Evolutionary conservation across 2,113 vertebrate genomes (phyloP).

Genomic region (Limanda limanda): DNA sequence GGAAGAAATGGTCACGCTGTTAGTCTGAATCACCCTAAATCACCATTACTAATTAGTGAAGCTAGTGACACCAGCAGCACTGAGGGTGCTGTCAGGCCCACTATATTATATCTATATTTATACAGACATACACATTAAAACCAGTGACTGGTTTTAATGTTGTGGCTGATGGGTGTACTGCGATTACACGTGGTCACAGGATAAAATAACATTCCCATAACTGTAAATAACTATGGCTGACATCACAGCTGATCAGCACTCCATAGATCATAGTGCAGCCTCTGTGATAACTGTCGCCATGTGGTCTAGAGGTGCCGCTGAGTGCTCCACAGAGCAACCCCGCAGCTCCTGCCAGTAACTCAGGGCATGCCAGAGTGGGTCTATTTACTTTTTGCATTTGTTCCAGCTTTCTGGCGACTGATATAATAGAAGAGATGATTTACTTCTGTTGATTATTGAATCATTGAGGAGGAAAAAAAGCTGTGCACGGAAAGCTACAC

Average conservation of each 20-base stretch:
- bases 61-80: conserved; percentile 41
- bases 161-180: not conserved
- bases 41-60: conserved; percentile 77
- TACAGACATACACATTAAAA: not conserved
- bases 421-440: conserved; percentile 76
- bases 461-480: conserved; percentile 46
- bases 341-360: conserved; percentile 66
- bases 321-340: conserved; percentile 61
- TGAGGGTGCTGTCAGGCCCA: conserved; percentile 22
- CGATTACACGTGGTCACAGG: conserved; percentile 53
- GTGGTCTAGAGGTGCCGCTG: conserved; percentile 54
- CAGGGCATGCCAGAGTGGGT: conserved; percentile 63
- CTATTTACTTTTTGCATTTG: conserved; percentile 79
- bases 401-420: conserved; percentile 70
- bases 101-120: not conserved
- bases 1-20: conserved; percentile 64
- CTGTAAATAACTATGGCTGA: conserved; percentile 21
- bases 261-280: conserved; percentile 45
- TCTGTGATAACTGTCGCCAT: conserved; percentile 54
- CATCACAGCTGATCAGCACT: conserved; percentile 57
- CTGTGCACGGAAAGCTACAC: conserved; percentile 46
- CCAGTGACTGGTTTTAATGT: not conserved
- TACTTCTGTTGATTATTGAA: conserved; percentile 79
- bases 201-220: conserved; percentile 41
- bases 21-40: conserved; percentile 80